Evolutionary conservation across 2,113 vertebrate species (phyloP).

Genomic region (Psettodes erumei): DNA sequence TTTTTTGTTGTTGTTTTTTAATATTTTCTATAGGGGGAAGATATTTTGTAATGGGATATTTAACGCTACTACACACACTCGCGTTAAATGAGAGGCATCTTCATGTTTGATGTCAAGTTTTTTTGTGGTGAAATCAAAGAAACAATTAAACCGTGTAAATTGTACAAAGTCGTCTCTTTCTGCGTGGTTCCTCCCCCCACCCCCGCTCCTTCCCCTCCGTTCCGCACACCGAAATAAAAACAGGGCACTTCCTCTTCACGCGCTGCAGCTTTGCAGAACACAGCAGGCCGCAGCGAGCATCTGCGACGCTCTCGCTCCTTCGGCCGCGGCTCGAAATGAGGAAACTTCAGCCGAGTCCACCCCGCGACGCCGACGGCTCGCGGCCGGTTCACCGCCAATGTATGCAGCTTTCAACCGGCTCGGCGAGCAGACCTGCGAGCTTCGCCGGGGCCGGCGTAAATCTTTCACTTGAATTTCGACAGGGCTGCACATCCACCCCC

Average conservation of each 20-base stretch:
- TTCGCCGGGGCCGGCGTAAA: slow-evolving; percentile 33
- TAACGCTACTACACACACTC: slow-evolving; percentile 38
- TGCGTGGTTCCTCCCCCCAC: no score
- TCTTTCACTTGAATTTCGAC: slow-evolving; percentile 29
- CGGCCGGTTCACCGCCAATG: neutral
- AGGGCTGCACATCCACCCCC: slow-evolving; percentile 24
- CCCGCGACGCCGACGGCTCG: neutral
- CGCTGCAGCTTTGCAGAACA: no score
- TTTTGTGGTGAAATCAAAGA: slow-evolving; percentile 67
- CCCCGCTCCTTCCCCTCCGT: no score
- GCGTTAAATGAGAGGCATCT: slow-evolving; percentile 43
- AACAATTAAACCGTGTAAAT: slow-evolving; percentile 73
- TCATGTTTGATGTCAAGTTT: slow-evolving; percentile 51
- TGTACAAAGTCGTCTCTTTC: slow-evolving; percentile 12
- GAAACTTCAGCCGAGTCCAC: neutral
- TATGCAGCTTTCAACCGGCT: slow-evolving; percentile 21
- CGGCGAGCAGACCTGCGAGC: slow-evolving; percentile 29
- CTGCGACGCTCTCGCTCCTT: no score
- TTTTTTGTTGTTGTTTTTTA: slow-evolving; percentile 25
- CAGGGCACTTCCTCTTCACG: neutral
- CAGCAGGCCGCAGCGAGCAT: no score
- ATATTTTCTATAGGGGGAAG: slow-evolving; percentile 53
- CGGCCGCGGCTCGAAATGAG: no score
- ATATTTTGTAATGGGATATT: slow-evolving; percentile 68
- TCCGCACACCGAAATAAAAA: neutral